A percentile compares a stretch with the other conserved stretches of the same genome.
Evolutionary conservation across 2,113 vertebrate genomes (phyloP).

Genomic region (Anthoscopus minutus): DNA sequence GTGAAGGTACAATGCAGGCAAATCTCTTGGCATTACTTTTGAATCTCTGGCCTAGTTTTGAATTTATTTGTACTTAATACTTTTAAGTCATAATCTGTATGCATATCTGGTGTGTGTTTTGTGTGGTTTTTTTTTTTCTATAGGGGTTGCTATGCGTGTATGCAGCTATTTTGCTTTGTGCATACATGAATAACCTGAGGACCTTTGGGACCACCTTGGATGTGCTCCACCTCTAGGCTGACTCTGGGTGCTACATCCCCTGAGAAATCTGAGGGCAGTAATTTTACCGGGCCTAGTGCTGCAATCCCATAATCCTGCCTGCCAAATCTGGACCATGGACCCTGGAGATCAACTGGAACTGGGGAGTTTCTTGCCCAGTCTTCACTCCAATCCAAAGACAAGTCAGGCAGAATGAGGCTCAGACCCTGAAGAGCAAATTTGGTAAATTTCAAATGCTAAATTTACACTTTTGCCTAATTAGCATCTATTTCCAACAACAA

Average conservation of each 20-base stretch:
- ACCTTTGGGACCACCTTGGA: neutral
- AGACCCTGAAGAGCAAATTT: neutral
- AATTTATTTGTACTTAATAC: neutral
- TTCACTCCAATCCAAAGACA: neutral
- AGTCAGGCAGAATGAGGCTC: neutral
- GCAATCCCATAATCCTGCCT: neutral
- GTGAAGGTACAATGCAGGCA: neutral
- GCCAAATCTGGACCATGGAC: neutral
- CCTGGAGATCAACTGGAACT: neutral
- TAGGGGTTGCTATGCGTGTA: accelerated
- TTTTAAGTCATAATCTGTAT: neutral
- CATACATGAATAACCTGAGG: neutral
- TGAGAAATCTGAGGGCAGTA: neutral
- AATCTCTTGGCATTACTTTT: neutral
- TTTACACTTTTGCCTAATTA: neutral
- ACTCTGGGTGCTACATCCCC: neutral
- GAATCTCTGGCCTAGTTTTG: neutral
- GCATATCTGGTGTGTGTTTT: neutral
- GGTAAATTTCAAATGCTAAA: neutral
- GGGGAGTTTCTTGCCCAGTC: neutral
- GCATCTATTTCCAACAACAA: neutral
- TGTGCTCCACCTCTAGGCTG: neutral
- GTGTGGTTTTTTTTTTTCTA: neutral
- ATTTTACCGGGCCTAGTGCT: neutral
- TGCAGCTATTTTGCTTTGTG: neutral